These are phyloP conservation scores for Chironomus riparius DNA, from an alignment of 2,888 invertebrate genomes.

Conservation along the genomic window DNA sequence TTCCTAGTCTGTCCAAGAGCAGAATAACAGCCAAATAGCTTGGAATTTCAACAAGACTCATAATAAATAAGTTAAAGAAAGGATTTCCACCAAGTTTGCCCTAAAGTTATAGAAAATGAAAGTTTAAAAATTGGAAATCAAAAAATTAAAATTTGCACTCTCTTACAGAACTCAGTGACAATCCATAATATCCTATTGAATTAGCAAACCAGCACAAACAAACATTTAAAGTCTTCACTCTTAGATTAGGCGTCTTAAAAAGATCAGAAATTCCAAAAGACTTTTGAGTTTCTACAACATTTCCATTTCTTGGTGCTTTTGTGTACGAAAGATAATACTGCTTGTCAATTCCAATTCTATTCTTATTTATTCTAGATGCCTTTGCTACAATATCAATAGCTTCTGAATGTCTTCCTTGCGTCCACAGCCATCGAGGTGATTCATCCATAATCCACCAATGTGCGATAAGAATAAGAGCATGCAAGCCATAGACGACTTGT, in stretches of 20 bases:
- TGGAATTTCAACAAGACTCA: constrained; percentile 72
- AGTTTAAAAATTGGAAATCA: neutral
- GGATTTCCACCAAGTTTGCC: constrained; percentile 77
- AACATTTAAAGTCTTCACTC: constrained; percentile 69
- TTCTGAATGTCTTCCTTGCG: constrained; percentile 64
- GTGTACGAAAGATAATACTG: constrained; percentile 56
- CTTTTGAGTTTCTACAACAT: constrained; percentile 36
- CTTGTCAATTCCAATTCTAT: constrained; percentile 52
- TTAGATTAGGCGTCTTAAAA: constrained; percentile 70
- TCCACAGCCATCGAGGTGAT: constrained; percentile 82
- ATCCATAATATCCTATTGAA: constrained; percentile 75
- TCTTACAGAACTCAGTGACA: constrained; percentile 60
- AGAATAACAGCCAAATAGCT: constrained; percentile 64
- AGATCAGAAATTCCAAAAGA: constrained; percentile 58
- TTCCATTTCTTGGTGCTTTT: constrained; percentile 31
- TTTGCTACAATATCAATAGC: constrained; percentile 65
- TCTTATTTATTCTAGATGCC: constrained; percentile 65
- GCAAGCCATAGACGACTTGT: constrained; percentile 72
- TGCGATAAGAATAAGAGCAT: constrained; percentile 59
- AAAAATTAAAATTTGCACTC: neutral
- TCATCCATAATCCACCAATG: constrained; percentile 87
- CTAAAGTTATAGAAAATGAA: neutral
- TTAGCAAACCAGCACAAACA: constrained; percentile 85
- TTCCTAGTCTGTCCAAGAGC: constrained; percentile 64
- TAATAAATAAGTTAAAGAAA: constrained; percentile 65